Evolutionary conservation across 92 coral and sea anemone species (phyloP), one percentile per base, ranked within the genome.

Genomic region (Zoanthus sociatus): DNA sequence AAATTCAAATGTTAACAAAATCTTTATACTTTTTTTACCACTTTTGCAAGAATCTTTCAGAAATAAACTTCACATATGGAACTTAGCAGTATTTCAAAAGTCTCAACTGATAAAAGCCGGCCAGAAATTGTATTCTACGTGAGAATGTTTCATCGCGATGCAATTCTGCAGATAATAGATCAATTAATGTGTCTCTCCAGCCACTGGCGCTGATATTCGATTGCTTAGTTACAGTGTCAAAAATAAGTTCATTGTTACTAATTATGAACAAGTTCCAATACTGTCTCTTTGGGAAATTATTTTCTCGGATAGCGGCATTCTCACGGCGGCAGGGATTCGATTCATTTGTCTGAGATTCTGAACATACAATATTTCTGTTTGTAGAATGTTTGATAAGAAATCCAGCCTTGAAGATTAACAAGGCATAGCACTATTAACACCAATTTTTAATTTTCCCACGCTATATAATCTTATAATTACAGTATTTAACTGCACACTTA

Each of bases 361-460:
- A 30, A 50, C 16, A 18, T 42, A 18, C 85, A 81, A 81, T 81
- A 81, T 81, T 79, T 64, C 26, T 81, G 85, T 81, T 81, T 66
- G 61, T 63, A 64, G 66, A 71, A 81, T 42, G 85, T 3, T 18
- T 20, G 73, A 81, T 67, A 17, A 42, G 47, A 81, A 47, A 61
- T n/a, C 53, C 30, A 16, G 26, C 18, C 58, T 16, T 17, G 8
- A 61, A 67, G 45, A 11, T 81, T 13, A 66, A 81, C 73, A 66
- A 47, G 26, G 26, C 26, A 26, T 26, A 26, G 60, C 13, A 46
- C 50, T 47, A 63, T 66, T 81, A 44, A 20, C 18, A 48, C 72
- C 51, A 44, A 81, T 67, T 64, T 81, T 50, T 9, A 66, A 48
- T 81, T 81, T 63, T 81, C 85, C 85, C 85, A 81, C 85, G 85